Evolutionary conservation across 2,113 vertebrate genomes (phyloP).

Genomic region (Mystacornis crossleyi): DNA sequence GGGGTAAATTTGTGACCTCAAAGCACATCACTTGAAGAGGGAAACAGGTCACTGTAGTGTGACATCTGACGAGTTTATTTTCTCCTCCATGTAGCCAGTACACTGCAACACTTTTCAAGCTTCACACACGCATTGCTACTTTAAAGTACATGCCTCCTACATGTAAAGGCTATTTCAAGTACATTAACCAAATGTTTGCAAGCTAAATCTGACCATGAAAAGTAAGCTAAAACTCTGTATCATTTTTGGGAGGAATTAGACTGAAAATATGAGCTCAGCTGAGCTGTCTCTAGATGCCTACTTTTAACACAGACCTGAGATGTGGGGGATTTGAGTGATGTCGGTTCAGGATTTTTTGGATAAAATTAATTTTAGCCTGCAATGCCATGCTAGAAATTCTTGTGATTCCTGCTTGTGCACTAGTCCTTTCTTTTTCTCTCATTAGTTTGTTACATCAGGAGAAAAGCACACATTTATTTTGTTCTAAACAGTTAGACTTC

Average conservation of each 20-base stretch:
- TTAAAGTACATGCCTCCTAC: background rate
- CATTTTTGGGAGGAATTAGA: background rate
- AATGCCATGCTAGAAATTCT: background rate
- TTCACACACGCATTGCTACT: background rate
- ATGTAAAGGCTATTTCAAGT: background rate
- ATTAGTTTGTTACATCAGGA: background rate
- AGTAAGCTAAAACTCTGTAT: background rate
- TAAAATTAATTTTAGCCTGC: background rate
- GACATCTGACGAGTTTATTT: background rate
- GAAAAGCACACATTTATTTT: background rate
- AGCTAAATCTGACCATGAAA: background rate
- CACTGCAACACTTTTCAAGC: background rate
- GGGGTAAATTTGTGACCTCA: background rate
- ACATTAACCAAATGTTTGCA: background rate
- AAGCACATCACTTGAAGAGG: background rate
- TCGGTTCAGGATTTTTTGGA: rapidly evolving
- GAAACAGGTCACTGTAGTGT: background rate
- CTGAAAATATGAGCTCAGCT: background rate
- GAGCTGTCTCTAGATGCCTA: background rate
- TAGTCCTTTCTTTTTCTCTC: background rate
- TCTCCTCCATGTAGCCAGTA: background rate
- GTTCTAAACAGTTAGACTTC: background rate
- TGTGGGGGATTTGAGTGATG: background rate
- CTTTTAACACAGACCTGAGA: background rate
- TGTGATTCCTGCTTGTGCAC: background rate